Evolutionary conservation across 2,113 vertebrate genomes (phyloP), one percentile per base, ranked within the genome.

Genomic region (Oreocharis arfaki): DNA sequence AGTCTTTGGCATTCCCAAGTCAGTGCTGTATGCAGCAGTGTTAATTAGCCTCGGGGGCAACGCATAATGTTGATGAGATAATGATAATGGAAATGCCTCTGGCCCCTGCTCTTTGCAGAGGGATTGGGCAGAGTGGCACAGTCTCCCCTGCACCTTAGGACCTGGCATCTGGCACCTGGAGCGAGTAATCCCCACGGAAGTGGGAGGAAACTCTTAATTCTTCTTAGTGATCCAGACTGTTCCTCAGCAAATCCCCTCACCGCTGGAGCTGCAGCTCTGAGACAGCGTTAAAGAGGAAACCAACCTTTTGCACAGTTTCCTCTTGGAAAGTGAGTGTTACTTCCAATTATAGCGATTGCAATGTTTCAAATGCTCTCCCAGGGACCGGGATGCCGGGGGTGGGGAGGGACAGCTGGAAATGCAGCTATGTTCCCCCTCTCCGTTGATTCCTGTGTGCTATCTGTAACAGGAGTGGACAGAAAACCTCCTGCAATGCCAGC

Each of bases 261-360:
- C 70, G 6, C 18, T 77, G 82, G 91, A 60, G 75, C 90, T 71
- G 79, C 80, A 75, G 95, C 53, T 64, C 44, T 30, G 75, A 95
- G 88, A 79, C 68, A 88, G 84, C 93, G 85, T 61, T 80, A 67
- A 92, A 89, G 77, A 83, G 93, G 93, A 96, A 97, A 95, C 87
- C 93, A 95, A 92, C 93, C 90, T 97, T 91, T 96, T 97, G 96
- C 96, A 95, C 74, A 89, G 85, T 95, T 96, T 92, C 93, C 87
- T 90, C 93, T 92, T 93, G 96, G 96, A 94, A 96, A 96, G 93
- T 74, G 88, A 96, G 84, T 56, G 77, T 86, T 81, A 57, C 83
- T 96, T 95, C 95, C 94, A 96, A 97, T 95, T 95, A 95, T 96
- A 97, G 93, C 39, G 5, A 60, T 81, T 81, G 93, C 90, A 81